These are phyloP conservation scores for Kryphioiulus occultus DNA, from an alignment of 2,888 invertebrate species.

Conservation along the genomic window DNA sequence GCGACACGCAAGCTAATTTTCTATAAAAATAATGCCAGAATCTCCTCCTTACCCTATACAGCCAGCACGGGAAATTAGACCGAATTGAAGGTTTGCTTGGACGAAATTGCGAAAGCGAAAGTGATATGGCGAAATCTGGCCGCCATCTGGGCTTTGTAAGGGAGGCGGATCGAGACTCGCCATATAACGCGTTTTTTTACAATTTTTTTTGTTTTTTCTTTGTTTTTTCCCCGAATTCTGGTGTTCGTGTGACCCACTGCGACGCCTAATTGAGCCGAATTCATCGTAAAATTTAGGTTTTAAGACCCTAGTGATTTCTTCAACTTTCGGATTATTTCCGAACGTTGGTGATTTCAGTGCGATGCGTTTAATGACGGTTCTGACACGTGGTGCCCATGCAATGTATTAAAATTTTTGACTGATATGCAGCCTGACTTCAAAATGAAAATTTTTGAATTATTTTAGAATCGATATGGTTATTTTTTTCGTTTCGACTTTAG, in stretches of 20 bases:
- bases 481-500: too few relatives aligned
- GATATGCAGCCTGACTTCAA: too few relatives aligned
- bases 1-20: slow-evolving; percentile 40
- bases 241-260: background rate
- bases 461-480: background rate
- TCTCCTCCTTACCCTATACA: slow-evolving; percentile 20
- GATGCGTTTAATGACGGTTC: too few relatives aligned
- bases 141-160: slow-evolving; percentile 20
- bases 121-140: slow-evolving; percentile 32
- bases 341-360: too few relatives aligned
- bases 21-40: slow-evolving; percentile 20
- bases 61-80: background rate
- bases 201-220: background rate
- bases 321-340: too few relatives aligned
- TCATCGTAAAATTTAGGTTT: too few relatives aligned
- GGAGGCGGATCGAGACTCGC: background rate
- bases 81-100: background rate
- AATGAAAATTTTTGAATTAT: too few relatives aligned
- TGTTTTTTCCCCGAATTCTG: background rate
- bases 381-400: too few relatives aligned
- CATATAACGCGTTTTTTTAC: background rate
- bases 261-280: background rate
- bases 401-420: too few relatives aligned
- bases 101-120: background rate
- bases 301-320: too few relatives aligned